A percentile compares a stretch with the other conserved stretches of the same genome.
These are phyloP conservation scores for Salvelinus alpinus DNA, from an alignment of 2,113 vertebrate species.

Conservation along the genomic window DNA sequence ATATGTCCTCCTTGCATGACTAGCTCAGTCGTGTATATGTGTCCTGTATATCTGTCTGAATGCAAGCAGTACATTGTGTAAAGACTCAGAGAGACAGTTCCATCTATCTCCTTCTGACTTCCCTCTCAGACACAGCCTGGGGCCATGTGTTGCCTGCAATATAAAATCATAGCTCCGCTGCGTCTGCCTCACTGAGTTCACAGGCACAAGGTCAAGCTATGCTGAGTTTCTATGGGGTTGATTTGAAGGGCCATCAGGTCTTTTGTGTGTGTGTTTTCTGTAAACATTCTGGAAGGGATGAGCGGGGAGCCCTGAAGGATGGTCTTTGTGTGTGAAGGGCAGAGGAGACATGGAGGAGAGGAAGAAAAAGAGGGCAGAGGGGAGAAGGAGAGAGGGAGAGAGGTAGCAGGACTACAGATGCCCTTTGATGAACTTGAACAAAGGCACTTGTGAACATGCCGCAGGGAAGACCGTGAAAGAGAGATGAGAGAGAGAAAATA, in stretches of 20 bases:
- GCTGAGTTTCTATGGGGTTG: slow-evolving; percentile 39
- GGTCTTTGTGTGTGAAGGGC: slow-evolving; percentile 48
- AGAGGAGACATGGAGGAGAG: slow-evolving; percentile 33
- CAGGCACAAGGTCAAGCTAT: slow-evolving; percentile 41
- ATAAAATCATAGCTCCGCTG: slow-evolving; percentile 44
- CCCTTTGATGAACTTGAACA: slow-evolving; percentile 48
- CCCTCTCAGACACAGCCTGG: slow-evolving; percentile 52
- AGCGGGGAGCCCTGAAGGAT: slow-evolving; percentile 65
- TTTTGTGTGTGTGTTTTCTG: slow-evolving; percentile 70
- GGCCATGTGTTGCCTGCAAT: slow-evolving; percentile 36
- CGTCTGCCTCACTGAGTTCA: slow-evolving; percentile 61
- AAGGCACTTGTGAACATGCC: slow-evolving; percentile 18
- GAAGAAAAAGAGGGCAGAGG: no score
- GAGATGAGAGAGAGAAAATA: background rate
- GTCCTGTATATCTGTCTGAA: background rate
- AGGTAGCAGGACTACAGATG: slow-evolving; percentile 49
- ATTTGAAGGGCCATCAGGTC: slow-evolving; percentile 52
- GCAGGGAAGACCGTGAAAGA: background rate
- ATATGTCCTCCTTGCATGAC: background rate
- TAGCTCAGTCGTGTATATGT: background rate
- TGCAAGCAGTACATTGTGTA: slow-evolving; percentile 24
- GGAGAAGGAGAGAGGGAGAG: background rate
- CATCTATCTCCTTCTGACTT: slow-evolving; percentile 22
- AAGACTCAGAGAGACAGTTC: slow-evolving; percentile 30
- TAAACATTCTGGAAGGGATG: slow-evolving; percentile 68